Percentiles rank a stretch among this genome's conserved stretches.
Conservation (phyloP, 64 coral and sea anemone genomes). For the Platygyra sinensis region DNA sequence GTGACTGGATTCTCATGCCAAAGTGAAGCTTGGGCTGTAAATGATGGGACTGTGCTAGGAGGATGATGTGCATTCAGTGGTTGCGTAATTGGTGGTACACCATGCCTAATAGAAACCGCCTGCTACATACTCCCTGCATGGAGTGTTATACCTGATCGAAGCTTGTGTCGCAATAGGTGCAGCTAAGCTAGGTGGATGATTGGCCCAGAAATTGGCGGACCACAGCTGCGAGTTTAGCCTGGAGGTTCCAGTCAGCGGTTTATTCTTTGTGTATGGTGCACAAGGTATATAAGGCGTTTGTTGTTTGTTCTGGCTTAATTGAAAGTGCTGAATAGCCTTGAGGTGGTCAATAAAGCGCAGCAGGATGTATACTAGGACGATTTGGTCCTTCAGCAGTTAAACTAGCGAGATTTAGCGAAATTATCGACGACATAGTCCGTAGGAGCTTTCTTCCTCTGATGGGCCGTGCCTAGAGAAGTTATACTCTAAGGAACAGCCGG, state of each 20-base stretch:
- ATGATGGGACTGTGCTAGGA: background rate
- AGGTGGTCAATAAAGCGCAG: background rate
- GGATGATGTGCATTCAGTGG: too few relatives aligned
- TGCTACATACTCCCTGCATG: background rate
- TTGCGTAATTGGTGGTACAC: too few relatives aligned
- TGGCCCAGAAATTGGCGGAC: constrained; percentile 1
- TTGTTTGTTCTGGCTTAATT: background rate
- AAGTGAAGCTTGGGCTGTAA: background rate
- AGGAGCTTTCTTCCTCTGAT: background rate
- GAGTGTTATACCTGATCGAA: background rate
- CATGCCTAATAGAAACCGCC: too few relatives aligned
- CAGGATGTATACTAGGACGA: background rate
- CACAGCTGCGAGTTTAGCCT: background rate
- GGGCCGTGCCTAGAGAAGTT: background rate
- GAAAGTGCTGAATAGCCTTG: background rate
- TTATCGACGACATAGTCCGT: constrained; percentile 35
- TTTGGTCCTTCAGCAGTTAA: background rate
- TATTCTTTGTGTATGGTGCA: background rate
- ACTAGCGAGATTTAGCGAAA: constrained; percentile 50
- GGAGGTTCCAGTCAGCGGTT: background rate
- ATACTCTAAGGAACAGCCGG: too few relatives aligned
- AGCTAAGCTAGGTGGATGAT: background rate
- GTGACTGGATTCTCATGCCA: background rate
- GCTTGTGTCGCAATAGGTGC: background rate
- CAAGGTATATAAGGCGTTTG: background rate